These are phyloP conservation scores for Lates japonicus DNA, from an alignment of 2,797 vertebrate genomes.

Conservation along the genomic window DNA sequence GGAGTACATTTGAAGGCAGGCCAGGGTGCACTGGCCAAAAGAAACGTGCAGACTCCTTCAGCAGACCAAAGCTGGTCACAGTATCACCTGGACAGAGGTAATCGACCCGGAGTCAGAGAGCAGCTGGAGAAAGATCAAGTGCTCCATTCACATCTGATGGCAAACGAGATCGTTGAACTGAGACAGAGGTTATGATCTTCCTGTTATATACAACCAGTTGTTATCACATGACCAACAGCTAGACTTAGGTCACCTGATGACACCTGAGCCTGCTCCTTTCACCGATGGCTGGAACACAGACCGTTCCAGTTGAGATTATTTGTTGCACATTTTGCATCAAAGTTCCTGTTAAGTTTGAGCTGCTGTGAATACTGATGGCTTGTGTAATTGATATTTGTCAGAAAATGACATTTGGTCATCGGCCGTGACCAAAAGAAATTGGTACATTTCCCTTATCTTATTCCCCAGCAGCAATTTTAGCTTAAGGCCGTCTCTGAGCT, in stretches of 20 bases:
- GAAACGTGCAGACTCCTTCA: not conserved
- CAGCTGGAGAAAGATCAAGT: not conserved
- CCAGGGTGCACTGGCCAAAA: not conserved
- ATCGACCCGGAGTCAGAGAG: not conserved
- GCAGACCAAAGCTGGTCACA: not conserved
- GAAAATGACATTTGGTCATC: constrained; percentile 46
- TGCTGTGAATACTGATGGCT: constrained; percentile 18
- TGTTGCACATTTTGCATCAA: not conserved
- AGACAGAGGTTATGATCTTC: not conserved
- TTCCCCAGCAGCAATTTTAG: constrained; percentile 21
- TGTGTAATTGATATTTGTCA: constrained; percentile 44
- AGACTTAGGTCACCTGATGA: not conserved
- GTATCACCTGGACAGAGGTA: not conserved
- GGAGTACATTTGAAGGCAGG: not conserved
- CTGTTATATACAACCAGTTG: not conserved
- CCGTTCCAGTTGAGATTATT: constrained; percentile 1
- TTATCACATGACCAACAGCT: not conserved
- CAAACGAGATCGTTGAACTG: not conserved
- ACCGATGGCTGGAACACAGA: fast-evolving
- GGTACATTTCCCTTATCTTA: constrained; percentile 35
- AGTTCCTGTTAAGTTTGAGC: constrained; percentile 7
- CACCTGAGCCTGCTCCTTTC: not conserved
- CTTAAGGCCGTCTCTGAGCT: constrained; percentile 32
- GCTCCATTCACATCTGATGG: not conserved
- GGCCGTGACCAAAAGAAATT: constrained; percentile 46